Base-by-base conservation (phyloP, 92 coral and sea anemone species). In the Galaxea fascicularis region DNA sequence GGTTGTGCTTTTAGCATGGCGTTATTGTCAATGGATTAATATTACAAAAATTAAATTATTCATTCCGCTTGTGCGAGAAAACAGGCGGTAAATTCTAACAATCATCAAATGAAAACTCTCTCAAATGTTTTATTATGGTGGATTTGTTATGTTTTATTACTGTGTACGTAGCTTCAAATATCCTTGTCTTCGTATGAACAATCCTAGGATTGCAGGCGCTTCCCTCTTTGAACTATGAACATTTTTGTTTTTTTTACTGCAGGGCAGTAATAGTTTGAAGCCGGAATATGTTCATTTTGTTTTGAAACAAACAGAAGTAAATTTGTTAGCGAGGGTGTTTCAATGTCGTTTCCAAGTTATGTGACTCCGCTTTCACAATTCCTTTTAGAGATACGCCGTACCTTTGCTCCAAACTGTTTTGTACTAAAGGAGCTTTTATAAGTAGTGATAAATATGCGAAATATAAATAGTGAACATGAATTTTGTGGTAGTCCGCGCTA, bases 31-130 rank as follows among this genome's bases (percentile, higher is more conserved):
- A 58, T 57, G 49, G 26, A 14, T 45, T 21, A n/a, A 21, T 45
- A 13, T 18, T 69, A 47, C 25, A 69, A 41, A 69, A 41, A 20
- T 71, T 74, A 74, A 74, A 74, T 74, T 51, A 74, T 51, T 52
- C 12, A 35, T 4, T 14, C 52, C 22, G 31, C 14, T 59, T 76
- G 69, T 58, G 31, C 68, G n/a, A 58, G 49, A 68, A 30, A 0
- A 22, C 69, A 25, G 68, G 67, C 49, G 68, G 26, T 57, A 76
- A 58, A 20, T 57, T 35, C 41, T 35, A 35, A 35, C 41, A 6
- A 35, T 6, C 8, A 25, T 6, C 20, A 39, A 0, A 49, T 20
- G 35, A 4, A 58, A 30, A 30, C 21, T 30, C 7, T 35, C 35
- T 31, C 13, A 58, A 28, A 58, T 27, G 16, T 75, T 76, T 58